Percentiles rank a stretch among this genome's conserved stretches.
Conservation (phyloP, 2,113 vertebrate species). For the Pygathrix nemaeus region DNA sequence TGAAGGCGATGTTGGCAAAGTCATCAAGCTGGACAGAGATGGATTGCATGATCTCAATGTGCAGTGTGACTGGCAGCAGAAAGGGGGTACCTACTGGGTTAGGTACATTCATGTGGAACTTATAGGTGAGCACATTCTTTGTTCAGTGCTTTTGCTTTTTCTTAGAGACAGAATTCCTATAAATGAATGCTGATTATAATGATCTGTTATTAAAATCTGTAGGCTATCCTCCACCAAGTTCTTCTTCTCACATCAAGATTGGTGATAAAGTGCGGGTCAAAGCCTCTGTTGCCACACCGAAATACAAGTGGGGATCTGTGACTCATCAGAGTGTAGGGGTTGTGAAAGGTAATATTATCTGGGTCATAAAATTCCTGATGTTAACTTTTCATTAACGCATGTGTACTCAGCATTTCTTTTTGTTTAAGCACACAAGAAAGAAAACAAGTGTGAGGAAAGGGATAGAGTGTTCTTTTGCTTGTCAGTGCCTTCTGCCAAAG, state of each 20-base stretch:
- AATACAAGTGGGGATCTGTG: slow-evolving; percentile 99
- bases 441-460: not conserved
- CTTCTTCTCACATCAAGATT: slow-evolving; percentile 96
- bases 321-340: slow-evolving; percentile 97
- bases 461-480: not conserved
- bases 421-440: too few relatives aligned
- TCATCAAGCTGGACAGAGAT: slow-evolving; percentile 97
- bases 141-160: not conserved
- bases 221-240: slow-evolving; percentile 97
- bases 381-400: not conserved
- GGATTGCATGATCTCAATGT: slow-evolving; percentile 98
- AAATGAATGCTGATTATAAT: not conserved
- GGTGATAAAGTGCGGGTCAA: slow-evolving; percentile 99
- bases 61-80: slow-evolving; percentile 99
- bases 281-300: slow-evolving; percentile 94
- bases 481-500: not conserved
- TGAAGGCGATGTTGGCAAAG: slow-evolving; percentile 97
- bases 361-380: not conserved
- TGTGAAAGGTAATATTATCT: slow-evolving; percentile 91
- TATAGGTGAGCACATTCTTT: slow-evolving; percentile 86
- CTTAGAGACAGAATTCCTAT: not conserved
- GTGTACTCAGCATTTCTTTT: not conserved
- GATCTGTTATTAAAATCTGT: slow-evolving; percentile 35
- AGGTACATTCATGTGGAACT: slow-evolving; percentile 98
- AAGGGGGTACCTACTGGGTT: slow-evolving; percentile 99